phyloP scores from a whole-genome alignment of 2,797 vertebrate species.

The Hemitrygon akajei region DNA sequence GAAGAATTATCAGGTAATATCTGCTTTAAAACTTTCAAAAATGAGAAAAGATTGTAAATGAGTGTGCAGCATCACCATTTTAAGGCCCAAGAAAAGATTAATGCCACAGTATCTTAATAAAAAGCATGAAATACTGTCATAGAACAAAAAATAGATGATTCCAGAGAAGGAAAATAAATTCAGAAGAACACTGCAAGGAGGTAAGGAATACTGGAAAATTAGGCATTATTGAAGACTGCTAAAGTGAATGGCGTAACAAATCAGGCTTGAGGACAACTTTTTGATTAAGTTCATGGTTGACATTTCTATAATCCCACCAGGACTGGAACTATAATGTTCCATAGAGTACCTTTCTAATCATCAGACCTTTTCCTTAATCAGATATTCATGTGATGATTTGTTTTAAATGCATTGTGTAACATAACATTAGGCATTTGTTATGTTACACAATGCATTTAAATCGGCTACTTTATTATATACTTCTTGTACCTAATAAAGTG shows the following conservation, averaged over 20 bases:
- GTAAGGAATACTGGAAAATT: neutral
- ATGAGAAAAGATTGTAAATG: neutral
- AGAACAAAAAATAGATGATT: neutral
- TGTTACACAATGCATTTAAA: no score
- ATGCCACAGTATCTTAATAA: no score
- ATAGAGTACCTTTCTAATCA: neutral
- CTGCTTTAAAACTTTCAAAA: neutral
- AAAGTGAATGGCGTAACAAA: neutral
- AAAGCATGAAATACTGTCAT: neutral
- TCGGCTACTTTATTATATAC: no score
- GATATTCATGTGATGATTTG: neutral
- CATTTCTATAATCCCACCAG: constrained; percentile 11
- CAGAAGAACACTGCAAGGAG: neutral
- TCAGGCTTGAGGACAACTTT: neutral
- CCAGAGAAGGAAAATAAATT: neutral
- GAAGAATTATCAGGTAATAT: constrained; percentile 76
- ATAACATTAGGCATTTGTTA: neutral
- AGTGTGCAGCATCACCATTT: neutral
- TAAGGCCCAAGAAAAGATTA: neutral
- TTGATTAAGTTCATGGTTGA: constrained; percentile 15
- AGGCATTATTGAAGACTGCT: neutral
- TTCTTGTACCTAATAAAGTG: no score
- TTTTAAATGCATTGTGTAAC: neutral
- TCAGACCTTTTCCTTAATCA: neutral
- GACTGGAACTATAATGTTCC: neutral